These are phyloP conservation scores for Poecile atricapillus DNA, from an alignment of 2,113 vertebrate species.

Conservation along the genomic window DNA sequence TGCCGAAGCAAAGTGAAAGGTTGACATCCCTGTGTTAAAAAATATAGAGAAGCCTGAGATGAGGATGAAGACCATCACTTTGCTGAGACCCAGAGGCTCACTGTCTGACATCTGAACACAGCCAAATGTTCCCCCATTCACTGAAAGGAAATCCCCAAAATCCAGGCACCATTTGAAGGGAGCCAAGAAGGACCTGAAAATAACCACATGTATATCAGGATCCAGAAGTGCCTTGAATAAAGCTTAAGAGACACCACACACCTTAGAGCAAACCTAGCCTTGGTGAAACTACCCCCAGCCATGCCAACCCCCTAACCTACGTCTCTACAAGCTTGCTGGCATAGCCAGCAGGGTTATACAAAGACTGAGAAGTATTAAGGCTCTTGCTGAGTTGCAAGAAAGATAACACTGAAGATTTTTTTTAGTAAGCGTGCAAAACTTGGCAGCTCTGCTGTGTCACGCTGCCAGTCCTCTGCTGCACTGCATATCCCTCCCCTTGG, in stretches of 20 bases:
- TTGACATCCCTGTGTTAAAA: neutral
- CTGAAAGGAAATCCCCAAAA: neutral
- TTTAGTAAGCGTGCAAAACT: neutral
- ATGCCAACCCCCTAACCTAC: neutral
- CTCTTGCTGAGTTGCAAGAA: neutral
- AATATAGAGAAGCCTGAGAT: neutral
- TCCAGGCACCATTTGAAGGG: neutral
- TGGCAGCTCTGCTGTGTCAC: neutral
- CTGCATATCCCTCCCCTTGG: rapidly evolving
- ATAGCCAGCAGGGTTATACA: neutral
- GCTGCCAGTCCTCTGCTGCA: neutral
- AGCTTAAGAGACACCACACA: neutral
- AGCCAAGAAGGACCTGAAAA: neutral
- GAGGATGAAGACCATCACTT: neutral
- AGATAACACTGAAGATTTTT: neutral
- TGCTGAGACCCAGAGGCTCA: neutral
- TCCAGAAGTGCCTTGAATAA: neutral
- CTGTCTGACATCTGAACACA: neutral
- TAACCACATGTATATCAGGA: neutral
- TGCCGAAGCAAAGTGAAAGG: neutral
- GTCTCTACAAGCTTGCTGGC: neutral
- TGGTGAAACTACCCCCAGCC: neutral
- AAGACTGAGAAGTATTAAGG: neutral
- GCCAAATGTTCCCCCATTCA: rapidly evolving
- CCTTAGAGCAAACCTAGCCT: neutral